phyloP scores from a whole-genome alignment of 1,140 invertebrate species.

The Lucilia cuprina region DNA sequence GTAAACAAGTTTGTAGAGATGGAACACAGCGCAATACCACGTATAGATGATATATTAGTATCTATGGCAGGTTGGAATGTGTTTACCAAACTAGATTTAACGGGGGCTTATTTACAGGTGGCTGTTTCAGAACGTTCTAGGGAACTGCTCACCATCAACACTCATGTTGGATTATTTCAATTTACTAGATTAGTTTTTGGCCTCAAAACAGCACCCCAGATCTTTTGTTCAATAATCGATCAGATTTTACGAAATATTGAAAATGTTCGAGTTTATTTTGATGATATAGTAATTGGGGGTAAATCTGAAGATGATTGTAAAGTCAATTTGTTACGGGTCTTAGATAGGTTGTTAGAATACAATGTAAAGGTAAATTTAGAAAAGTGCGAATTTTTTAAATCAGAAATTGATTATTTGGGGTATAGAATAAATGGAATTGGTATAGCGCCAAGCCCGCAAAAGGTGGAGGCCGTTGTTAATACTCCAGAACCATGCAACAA shows the following conservation, averaged over 20 bases:
- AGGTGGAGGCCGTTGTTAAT: background rate
- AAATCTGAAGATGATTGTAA: slow-evolving; percentile 43
- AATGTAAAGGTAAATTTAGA: slow-evolving; percentile 5
- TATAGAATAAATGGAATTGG: background rate
- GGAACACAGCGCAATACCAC: slow-evolving; percentile 54
- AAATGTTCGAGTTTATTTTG: slow-evolving; percentile 50
- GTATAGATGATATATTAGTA: slow-evolving; percentile 54
- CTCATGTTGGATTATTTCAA: slow-evolving; percentile 54
- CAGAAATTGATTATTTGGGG: background rate
- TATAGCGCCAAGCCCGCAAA: background rate
- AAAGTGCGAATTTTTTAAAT: slow-evolving; percentile 38
- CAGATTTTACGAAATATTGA: slow-evolving; percentile 46
- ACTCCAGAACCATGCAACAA: background rate
- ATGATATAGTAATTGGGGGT: slow-evolving; percentile 54
- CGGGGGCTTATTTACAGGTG: slow-evolving; percentile 61
- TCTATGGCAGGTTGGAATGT: slow-evolving; percentile 51
- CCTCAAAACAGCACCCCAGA: slow-evolving; percentile 50
- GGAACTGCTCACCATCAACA: slow-evolving; percentile 52
- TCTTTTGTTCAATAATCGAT: slow-evolving; percentile 55
- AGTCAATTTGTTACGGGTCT: background rate
- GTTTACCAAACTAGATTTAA: slow-evolving; percentile 58
- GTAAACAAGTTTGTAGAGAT: slow-evolving; percentile 53
- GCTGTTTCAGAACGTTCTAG: slow-evolving; percentile 50
- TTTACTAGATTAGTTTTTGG: slow-evolving; percentile 56
- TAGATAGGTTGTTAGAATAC: background rate